Conservation (phyloP, 1,140 invertebrate species). For the Pachypeltis micranthus region DNA sequence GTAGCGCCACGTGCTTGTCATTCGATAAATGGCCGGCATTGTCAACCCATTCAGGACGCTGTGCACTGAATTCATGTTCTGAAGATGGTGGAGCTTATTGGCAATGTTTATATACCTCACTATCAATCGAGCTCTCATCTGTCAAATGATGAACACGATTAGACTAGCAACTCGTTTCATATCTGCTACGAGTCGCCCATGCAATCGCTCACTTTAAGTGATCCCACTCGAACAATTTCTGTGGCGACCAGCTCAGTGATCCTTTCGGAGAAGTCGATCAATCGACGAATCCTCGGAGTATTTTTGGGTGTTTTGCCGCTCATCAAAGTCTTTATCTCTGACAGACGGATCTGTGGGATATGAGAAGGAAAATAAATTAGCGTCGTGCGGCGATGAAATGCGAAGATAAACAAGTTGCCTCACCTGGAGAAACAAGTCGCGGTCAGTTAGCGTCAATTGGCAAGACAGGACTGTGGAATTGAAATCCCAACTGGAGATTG, state of each 20-base stretch:
- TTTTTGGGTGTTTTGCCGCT: constrained; percentile 38
- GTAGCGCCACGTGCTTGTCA: constrained; percentile 39
- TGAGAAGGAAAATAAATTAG: too few relatives aligned
- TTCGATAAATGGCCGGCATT: constrained; percentile 39
- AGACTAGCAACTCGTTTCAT: background rate
- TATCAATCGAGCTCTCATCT: constrained; percentile 39
- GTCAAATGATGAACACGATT: constrained; percentile 25
- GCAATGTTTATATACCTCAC: constrained; percentile 42
- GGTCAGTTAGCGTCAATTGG: constrained; percentile 42
- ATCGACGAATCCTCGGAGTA: constrained; percentile 39
- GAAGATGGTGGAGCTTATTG: constrained; percentile 38
- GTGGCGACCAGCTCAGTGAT: constrained; percentile 38
- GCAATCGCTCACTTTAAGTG: constrained; percentile 32
- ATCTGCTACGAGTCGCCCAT: too few relatives aligned
- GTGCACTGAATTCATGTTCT: constrained; percentile 43
- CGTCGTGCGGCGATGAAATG: too few relatives aligned
- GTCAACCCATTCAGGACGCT: constrained; percentile 42
- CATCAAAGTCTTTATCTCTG: constrained; percentile 36
- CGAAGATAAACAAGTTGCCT: background rate
- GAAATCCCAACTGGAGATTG: constrained; percentile 37
- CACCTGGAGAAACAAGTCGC: constrained; percentile 37
- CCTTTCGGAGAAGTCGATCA: constrained; percentile 42
- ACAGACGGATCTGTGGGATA: constrained; percentile 34
- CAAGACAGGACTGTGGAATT: constrained; percentile 39
- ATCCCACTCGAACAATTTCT: constrained; percentile 37